Base-by-base conservation (phyloP, 2,797 vertebrate species). In the Fringilla coelebs region DNA sequence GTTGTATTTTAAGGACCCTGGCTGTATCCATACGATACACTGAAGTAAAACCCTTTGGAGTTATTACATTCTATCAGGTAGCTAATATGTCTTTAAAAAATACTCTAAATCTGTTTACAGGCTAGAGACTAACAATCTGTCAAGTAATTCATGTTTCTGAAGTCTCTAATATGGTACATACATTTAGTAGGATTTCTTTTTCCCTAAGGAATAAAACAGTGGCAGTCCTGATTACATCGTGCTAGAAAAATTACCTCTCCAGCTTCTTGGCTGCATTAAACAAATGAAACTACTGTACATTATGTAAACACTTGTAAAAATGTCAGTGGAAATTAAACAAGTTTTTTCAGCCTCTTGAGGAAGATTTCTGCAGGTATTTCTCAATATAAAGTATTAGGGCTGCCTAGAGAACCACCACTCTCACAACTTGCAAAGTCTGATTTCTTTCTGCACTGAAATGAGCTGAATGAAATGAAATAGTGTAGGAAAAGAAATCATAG, bases 271-370 rank as follows among this genome's bases (percentile, higher is more conserved):
- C 81, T 92, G 76, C 63, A 72, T 96, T 90, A 91, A 92, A 96
- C 79, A 93, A 96, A 93, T 92, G 48, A 81, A 92, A 92, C 92
- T 92, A 92, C 85, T 88, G 62, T 83, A 92, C 79, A 45, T 92
- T 93, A 88, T 91, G 77, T 93, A 96, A 96, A 94, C 81, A 94
- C 86, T 94, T 94, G 86, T 96, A 93, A 96, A 96, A 96, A 89
- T 48, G 58, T 96, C 94, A 94, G 52, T 96, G 72, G 54, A 94
- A 91, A 93, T 94, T 91, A 96, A 93, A 94, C 73, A 76, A 84
- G 45, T 82, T 94, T 78, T 86, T 43, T 88, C 78, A 91, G 26
- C 46, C 60, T 90, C 91, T 89, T 67, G 52, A 93, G 86, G 86
- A 89, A 81, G 57, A 83, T 88, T 94, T 85, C 62, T 93, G 79